Conservation (phyloP, 2,888 invertebrate genomes). For the Plebejus argus region DNA sequence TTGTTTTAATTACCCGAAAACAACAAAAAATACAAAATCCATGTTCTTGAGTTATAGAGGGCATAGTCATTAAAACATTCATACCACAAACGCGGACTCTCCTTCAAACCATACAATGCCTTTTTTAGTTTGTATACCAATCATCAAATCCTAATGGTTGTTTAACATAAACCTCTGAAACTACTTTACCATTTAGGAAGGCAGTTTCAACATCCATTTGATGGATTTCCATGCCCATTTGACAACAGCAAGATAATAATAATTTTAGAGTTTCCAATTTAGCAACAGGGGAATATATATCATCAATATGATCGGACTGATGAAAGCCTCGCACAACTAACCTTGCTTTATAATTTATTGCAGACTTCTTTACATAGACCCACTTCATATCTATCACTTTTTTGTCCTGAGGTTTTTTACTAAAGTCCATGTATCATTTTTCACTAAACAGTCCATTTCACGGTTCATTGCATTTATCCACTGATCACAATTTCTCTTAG, state of each 20-base stretch:
- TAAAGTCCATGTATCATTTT: conserved; percentile 36
- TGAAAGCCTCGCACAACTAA: conserved; percentile 38
- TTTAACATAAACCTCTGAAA: conserved; percentile 46
- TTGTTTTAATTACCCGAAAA: no score
- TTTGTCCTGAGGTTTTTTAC: conserved; percentile 47
- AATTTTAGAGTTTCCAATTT: conserved; percentile 50
- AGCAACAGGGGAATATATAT: conserved; percentile 45
- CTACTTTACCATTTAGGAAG: conserved; percentile 46
- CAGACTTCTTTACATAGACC: conserved; percentile 47
- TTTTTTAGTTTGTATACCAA: conserved; percentile 47
- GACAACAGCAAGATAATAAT: conserved; percentile 43
- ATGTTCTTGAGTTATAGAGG: no score
- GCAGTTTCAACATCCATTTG: conserved; percentile 46
- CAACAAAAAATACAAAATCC: no score
- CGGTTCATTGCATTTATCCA: background rate
- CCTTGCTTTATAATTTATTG: conserved; percentile 21
- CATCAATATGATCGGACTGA: conserved; percentile 35
- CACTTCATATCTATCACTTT: conserved; percentile 46
- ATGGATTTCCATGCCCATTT: conserved; percentile 41
- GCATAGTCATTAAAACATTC: conserved; percentile 11
- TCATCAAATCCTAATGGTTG: conserved; percentile 48
- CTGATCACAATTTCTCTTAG: no score
- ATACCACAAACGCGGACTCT: conserved; percentile 28
- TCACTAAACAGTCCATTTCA: background rate
- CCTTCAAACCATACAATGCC: conserved; percentile 46